Base-by-base conservation (phyloP, 2,797 vertebrate species). In the Halcyon leucocephala region DNA sequence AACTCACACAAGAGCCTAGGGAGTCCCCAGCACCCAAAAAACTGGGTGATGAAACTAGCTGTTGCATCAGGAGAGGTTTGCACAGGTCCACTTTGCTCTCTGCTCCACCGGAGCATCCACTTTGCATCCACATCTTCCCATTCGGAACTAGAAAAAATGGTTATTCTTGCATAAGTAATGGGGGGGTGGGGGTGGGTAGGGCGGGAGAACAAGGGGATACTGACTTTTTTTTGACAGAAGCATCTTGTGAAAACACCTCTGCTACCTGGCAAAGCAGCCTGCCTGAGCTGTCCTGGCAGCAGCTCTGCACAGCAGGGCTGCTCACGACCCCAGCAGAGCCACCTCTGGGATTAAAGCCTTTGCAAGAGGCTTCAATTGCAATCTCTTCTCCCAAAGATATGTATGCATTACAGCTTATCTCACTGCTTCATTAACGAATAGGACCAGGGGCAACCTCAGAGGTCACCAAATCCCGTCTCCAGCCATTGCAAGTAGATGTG, bases 381-480 rank as follows among this genome's bases (percentile, higher is more conserved):
- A 60, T 22, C 73, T 61, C 66, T 26, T 69, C 51, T 91, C 72
- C 82, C 77, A 54, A 29, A 77, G 44, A 65, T 6, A 13, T 25
- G 20, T 78, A 29, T 91, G 67, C 69, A 61, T 62, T 94, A 82
- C 70, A 65, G 58, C 35, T 94, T 95, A 86, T 82, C 66, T 42
- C 62, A 29, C 51, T 79, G 55, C 60, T 90, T 95, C 91, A 80
- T 92, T 96, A 94, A 91, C 71, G 55, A 80, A 72, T 11, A 42
- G 37, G 74, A 82, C 19, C 60, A 86, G 41, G 72, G 57, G 31
- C 31, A 80, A 24, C 55, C 42, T 82, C 2, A 1, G 48, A 17
- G 76, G 76, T 93, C 89, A 95, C 61, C 90, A 93, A 94, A 97
- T 94, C 82, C 80, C 1, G 2, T 67, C 76, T 94, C 57, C 76